A percentile compares a stretch with the other conserved stretches of the same genome.
phyloP scores from a whole-genome alignment of 92 coral and sea anemone genomes.

The Bergia sp. region DNA sequence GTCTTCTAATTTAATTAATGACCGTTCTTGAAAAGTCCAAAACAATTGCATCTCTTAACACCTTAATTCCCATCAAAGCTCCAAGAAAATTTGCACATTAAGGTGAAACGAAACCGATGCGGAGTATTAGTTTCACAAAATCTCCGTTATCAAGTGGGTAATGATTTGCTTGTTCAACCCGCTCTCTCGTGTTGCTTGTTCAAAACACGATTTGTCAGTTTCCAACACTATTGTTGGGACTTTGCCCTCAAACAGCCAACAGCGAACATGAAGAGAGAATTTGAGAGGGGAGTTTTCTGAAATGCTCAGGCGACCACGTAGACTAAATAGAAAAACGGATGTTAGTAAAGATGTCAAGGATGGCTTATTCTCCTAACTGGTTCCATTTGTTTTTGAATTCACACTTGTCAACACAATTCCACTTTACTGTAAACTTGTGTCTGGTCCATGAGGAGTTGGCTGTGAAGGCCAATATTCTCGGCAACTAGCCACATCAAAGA shows the following conservation, averaged over 20 bases:
- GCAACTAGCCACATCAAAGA: too few species aligned
- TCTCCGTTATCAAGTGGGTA: slow-evolving; percentile 70
- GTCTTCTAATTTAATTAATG: slow-evolving; percentile 16
- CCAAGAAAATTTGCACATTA: slow-evolving; percentile 9
- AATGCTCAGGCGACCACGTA: neutral
- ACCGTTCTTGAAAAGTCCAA: neutral
- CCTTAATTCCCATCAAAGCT: slow-evolving; percentile 29
- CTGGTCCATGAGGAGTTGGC: slow-evolving; percentile 4
- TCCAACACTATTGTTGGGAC: slow-evolving; percentile 57
- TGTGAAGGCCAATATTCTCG: too few species aligned
- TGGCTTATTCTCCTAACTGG: neutral
- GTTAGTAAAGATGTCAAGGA: slow-evolving; percentile 8
- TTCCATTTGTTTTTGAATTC: slow-evolving; percentile 39
- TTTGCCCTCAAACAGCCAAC: slow-evolving; percentile 14
- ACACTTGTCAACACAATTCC: slow-evolving; percentile 35
- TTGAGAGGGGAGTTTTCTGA: slow-evolving; percentile 15
- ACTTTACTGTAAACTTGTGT: slow-evolving; percentile 26
- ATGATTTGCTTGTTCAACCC: slow-evolving; percentile 63
- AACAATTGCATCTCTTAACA: slow-evolving; percentile 36
- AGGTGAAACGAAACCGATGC: neutral
- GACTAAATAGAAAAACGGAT: slow-evolving; percentile 48
- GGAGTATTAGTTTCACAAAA: slow-evolving; percentile 10
- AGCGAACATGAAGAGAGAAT: neutral
- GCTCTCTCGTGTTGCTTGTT: slow-evolving; percentile 63
- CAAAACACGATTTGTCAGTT: slow-evolving; percentile 72